phyloP scores from a whole-genome alignment of 2,797 vertebrate genomes.

The Rhinoraja longicauda region DNA sequence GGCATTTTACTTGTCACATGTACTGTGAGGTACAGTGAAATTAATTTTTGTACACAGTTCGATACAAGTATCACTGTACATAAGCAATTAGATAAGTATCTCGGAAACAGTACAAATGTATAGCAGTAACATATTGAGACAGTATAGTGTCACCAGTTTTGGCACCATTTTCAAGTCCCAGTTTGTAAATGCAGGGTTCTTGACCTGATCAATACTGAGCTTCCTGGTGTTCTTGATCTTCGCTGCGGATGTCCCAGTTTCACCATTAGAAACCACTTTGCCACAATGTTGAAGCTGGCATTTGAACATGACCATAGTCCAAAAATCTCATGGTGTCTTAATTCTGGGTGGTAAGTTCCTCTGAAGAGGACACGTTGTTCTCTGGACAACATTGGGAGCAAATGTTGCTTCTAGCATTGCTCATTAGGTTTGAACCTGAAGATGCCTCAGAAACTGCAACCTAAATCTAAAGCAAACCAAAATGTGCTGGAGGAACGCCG shows the following conservation, averaged over 20 bases:
- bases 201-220: not conserved
- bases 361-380: not conserved
- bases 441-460: not conserved
- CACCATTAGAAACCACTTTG: not conserved
- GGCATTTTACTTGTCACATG: too few relatives aligned
- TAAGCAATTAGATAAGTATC: too few relatives aligned
- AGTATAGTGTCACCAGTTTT: too few relatives aligned
- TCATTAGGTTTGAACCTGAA: not conserved
- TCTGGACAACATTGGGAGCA: not conserved
- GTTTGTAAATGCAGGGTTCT: too few relatives aligned
- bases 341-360: not conserved
- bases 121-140: too few relatives aligned
- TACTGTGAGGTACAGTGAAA: too few relatives aligned
- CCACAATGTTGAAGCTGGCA: not conserved
- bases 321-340: not conserved
- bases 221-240: not conserved
- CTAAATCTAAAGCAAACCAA: not conserved
- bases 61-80: too few relatives aligned
- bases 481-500: too few relatives aligned
- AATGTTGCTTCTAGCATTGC: not conserved
- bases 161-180: too few relatives aligned
- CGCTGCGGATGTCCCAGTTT: too few relatives aligned
- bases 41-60: too few relatives aligned
- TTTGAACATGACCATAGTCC: not conserved
- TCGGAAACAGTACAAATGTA: too few relatives aligned